Base-by-base conservation (phyloP, 2,888 invertebrate genomes). In the Terebella lapidaria region DNA sequence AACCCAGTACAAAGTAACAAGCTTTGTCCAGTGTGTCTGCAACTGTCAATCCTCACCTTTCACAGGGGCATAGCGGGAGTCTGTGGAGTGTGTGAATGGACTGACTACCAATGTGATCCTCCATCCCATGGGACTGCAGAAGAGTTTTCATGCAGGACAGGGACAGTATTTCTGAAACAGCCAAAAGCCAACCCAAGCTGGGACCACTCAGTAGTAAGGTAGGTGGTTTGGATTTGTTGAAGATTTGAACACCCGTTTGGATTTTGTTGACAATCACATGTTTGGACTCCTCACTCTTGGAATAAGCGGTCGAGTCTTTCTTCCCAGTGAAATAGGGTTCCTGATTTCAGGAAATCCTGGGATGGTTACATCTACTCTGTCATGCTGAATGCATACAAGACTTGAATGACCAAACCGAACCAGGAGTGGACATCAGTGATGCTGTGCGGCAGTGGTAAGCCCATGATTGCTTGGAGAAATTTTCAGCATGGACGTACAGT, bases 161-260 rank as follows among this genome's bases (percentile, higher is more conserved):
- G 51, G 5, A 29, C 67, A 27, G 55, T 67, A 69, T 46, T 69
- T 68, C 28, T 70, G 70, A 4, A 70, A 65, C 5, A 70, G 29
- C 66, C 68, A 70, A 55, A 64, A 70, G 2, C 68, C 67, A 45
- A 69, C 63, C 70, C 65, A 25, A 65, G 62, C 57, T 64, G 69
- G 10, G 67, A 68, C 68, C 70, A 72, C 57, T 72, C 70, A 3
- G 71, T 71, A 1, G 67, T 68, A 22, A 71, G 60, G 63, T 71
- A 70, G 5, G 68, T 69, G 4, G 69, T 60, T 63, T 70, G 29
- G 29, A 55, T 22, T 62, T 55, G 63, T 69, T 67, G 56, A 69
- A 69, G 35, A 70, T 71, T 15, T 49, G 57, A 1, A 69, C 70
- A 4, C 69, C 68, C 22, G 67, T 28, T 24, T 59, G 27, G 18